These are phyloP conservation scores for Salticus scenicus DNA, from an alignment of 2,888 invertebrate species.

Conservation along the genomic window DNA sequence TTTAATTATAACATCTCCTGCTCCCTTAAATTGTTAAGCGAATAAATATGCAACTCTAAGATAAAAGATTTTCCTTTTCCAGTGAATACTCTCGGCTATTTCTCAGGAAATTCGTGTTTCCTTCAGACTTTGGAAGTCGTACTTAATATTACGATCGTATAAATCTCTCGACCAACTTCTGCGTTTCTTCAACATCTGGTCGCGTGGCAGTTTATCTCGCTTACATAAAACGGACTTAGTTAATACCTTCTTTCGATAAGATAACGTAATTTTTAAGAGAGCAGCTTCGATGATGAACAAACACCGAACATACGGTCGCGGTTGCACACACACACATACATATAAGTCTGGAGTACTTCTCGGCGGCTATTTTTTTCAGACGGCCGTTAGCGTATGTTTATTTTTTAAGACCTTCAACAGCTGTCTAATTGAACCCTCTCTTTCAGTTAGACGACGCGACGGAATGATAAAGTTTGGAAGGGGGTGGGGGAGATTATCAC, in stretches of 20 bases:
- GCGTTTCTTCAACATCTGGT: constrained; percentile 48
- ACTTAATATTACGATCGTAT: too few species aligned
- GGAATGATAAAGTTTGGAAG: too few species aligned
- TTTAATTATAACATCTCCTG: too few species aligned
- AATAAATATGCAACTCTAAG: too few species aligned
- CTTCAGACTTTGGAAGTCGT: too few species aligned
- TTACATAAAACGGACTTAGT: constrained; percentile 44
- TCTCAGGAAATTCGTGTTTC: too few species aligned
- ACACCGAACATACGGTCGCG: constrained; percentile 56
- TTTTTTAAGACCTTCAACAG: neutral
- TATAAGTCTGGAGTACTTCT: neutral
- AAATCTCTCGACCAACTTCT: constrained; percentile 19
- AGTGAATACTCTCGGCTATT: too few species aligned
- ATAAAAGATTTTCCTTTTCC: too few species aligned
- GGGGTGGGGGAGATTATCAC: too few species aligned
- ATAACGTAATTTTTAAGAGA: constrained; percentile 37
- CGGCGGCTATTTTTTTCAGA: neutral
- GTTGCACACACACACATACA: too few species aligned
- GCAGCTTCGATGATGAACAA: constrained; percentile 42
- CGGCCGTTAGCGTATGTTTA: neutral
- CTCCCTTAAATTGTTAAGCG: too few species aligned
- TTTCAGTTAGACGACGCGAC: neutral
- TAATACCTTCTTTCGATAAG: constrained; percentile 21
- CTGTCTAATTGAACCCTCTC: neutral
- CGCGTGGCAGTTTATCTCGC: constrained; percentile 57